phyloP scores from a whole-genome alignment of 2,888 invertebrate genomes.

The Sympetrum striolatum region DNA sequence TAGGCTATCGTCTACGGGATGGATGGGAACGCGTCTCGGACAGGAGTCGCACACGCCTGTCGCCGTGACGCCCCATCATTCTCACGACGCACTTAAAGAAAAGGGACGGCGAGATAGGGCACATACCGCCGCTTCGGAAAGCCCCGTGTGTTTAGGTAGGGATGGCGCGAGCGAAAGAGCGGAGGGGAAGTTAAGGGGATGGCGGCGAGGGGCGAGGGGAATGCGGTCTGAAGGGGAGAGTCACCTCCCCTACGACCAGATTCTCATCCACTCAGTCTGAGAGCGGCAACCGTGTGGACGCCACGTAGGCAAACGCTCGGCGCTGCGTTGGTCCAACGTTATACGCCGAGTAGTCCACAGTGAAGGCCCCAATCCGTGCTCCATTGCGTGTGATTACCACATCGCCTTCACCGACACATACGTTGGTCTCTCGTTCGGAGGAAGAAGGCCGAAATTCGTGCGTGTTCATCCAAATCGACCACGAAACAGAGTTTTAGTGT shows the following conservation, averaged over 20 bases:
- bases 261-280: background rate
- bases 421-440: background rate
- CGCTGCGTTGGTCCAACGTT: background rate
- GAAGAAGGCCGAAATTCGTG: background rate
- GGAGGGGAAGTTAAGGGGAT: background rate
- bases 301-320: background rate
- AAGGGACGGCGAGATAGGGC: background rate
- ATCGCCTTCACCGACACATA: background rate
- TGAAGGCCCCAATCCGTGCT: background rate
- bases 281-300: background rate
- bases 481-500: background rate
- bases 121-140: background rate
- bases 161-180: background rate
- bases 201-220: background rate
- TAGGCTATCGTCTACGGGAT: too few species aligned
- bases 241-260: background rate
- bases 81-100: background rate
- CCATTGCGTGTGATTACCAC: too few species aligned
- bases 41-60: background rate
- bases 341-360: background rate
- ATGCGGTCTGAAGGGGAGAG: background rate
- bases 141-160: background rate
- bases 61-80: background rate
- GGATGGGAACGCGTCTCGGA: background rate
- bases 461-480: background rate